A percentile compares a stretch with the other conserved stretches of the same genome.
phyloP scores from a whole-genome alignment of 1,140 invertebrate genomes.

The Polypedilum vanderplanki region DNA sequence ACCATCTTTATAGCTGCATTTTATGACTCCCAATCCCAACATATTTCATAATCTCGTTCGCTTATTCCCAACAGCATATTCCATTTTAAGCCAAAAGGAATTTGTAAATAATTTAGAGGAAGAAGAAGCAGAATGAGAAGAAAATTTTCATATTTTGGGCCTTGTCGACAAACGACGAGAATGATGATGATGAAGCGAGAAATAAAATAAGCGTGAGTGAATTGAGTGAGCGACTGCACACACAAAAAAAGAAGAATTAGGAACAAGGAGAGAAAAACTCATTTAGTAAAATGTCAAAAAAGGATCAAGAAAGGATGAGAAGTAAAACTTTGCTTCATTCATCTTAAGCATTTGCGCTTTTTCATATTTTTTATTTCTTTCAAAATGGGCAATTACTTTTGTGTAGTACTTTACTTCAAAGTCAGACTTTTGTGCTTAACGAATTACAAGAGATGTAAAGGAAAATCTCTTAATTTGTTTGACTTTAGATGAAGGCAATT shows the following conservation, averaged over 20 bases:
- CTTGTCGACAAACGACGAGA: neutral
- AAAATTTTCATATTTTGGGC: neutral
- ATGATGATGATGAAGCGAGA: neutral
- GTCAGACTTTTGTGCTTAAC: neutral
- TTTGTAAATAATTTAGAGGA: too few species aligned
- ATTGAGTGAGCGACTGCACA: too few species aligned
- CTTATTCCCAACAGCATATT: too few species aligned
- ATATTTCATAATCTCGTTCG: too few species aligned
- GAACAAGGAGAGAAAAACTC: neutral
- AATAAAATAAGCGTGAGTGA: too few species aligned
- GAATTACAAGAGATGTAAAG: neutral
- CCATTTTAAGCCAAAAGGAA: too few species aligned
- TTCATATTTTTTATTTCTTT: too few species aligned
- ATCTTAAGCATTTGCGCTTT: neutral
- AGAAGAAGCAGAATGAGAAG: too few species aligned
- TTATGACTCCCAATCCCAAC: too few species aligned
- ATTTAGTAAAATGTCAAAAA: slow-evolving; percentile 28
- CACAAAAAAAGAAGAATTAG: neutral
- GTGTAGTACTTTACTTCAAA: neutral
- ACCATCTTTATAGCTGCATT: too few species aligned
- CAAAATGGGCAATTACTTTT: slow-evolving; percentile 1
- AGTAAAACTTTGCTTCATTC: neutral
- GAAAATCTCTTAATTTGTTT: neutral
- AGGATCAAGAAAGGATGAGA: slow-evolving; percentile 2
- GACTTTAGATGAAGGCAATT: too few species aligned